Evolutionary conservation across 1,140 invertebrate genomes (phyloP).

Genomic region (Aphelenchoides besseyi): DNA sequence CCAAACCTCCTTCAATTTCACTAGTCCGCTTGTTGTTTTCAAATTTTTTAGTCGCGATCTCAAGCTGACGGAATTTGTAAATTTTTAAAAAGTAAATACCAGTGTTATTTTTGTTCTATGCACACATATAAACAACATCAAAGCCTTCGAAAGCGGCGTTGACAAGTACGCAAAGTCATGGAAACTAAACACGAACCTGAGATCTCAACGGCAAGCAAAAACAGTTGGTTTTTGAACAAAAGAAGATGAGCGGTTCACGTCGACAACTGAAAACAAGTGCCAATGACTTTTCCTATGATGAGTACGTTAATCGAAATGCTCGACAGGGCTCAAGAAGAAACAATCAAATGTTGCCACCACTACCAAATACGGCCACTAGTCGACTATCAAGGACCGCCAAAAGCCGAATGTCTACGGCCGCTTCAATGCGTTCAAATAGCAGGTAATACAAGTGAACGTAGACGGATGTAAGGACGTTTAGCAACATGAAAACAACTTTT

Average conservation of each 20-base stretch:
- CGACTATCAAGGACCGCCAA: background rate
- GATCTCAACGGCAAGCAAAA: background rate
- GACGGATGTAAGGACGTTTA: background rate
- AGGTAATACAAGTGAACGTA: background rate
- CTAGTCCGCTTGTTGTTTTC: slow-evolving; percentile 1
- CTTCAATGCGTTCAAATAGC: background rate
- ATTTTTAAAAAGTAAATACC: background rate
- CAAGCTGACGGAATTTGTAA: background rate
- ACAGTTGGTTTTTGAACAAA: background rate
- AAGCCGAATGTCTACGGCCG: background rate
- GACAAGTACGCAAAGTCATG: slow-evolving; percentile 1
- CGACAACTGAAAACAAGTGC: background rate
- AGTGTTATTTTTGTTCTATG: background rate
- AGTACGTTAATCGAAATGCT: background rate
- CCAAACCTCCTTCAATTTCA: background rate
- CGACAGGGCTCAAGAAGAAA: background rate
- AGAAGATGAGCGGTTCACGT: background rate
- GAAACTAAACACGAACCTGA: background rate
- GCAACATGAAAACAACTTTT: background rate
- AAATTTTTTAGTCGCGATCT: slow-evolving; percentile 2
- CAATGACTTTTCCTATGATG: slow-evolving; percentile 9
- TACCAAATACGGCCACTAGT: background rate
- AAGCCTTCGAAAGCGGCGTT: background rate
- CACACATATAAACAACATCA: background rate
- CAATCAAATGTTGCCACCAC: background rate